These are phyloP conservation scores for Danio kyathit DNA, from an alignment of 2,797 vertebrate species.

Conservation along the genomic window DNA sequence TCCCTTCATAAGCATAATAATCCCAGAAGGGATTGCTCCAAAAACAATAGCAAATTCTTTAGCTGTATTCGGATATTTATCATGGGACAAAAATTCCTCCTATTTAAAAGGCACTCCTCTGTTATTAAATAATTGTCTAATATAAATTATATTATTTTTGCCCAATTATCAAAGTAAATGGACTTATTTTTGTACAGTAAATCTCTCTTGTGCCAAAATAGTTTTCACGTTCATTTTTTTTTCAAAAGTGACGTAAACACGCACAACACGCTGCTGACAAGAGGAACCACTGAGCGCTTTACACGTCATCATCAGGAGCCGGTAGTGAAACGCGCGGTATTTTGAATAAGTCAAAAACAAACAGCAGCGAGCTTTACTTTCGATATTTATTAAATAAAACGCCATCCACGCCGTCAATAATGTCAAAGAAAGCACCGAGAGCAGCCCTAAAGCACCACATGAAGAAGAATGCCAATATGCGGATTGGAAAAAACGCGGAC, in stretches of 20 bases:
- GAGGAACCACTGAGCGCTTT: neutral
- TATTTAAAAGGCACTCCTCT: no score
- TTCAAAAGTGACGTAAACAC: neutral
- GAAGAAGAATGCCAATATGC: constrained; percentile 55
- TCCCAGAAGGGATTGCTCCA: no score
- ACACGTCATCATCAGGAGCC: constrained; percentile 59
- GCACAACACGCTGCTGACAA: neutral
- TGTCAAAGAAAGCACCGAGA: constrained; percentile 64
- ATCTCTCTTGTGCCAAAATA: no score
- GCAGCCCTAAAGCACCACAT: constrained; percentile 52
- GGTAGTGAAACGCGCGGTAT: constrained; percentile 48
- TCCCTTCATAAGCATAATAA: no score
- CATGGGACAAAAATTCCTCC: no score
- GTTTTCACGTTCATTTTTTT: no score
- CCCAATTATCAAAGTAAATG: no score
- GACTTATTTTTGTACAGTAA: no score
- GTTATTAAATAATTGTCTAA: no score
- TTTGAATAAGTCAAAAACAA: constrained; percentile 45
- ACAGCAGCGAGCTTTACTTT: neutral
- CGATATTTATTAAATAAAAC: neutral
- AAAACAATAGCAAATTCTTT: no score
- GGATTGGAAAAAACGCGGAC: constrained; percentile 62
- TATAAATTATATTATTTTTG: no score
- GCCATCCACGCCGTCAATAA: constrained; percentile 1
- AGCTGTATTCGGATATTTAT: no score